A percentile compares a stretch with the other conserved stretches of the same genome.
phyloP scores from a whole-genome alignment of 2,797 vertebrate species.

The Choloepus didactylus region DNA sequence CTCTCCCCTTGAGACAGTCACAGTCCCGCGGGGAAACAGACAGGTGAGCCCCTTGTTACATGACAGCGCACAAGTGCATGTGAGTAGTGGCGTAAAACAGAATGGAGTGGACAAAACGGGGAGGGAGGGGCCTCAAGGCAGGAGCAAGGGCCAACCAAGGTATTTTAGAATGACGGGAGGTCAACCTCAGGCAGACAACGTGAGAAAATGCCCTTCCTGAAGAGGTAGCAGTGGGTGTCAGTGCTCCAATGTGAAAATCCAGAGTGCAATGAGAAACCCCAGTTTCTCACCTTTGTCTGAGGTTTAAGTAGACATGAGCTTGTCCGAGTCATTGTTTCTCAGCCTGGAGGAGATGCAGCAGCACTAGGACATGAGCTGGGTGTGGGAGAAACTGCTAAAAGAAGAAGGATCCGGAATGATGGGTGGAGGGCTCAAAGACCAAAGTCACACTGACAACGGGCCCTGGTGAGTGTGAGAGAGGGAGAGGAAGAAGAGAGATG shows the following conservation, averaged over 20 bases:
- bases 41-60: no score
- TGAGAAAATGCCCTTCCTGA: background rate
- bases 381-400: background rate
- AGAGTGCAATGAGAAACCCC: background rate
- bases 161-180: background rate
- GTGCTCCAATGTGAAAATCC: background rate
- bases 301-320: background rate
- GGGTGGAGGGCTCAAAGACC: background rate
- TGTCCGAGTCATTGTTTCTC: background rate
- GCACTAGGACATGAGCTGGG: background rate
- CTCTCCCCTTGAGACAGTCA: background rate
- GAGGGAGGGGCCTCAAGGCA: background rate
- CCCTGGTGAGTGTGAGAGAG: background rate
- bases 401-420: background rate
- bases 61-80: rapidly evolving
- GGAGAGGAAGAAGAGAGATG: background rate
- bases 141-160: background rate
- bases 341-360: background rate
- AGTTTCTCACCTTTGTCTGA: rapidly evolving
- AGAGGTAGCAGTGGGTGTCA: background rate
- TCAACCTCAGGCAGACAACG: background rate
- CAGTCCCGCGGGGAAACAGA: background rate
- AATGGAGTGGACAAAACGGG: background rate
- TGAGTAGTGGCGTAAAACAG: background rate
- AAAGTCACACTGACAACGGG: background rate